Evolutionary conservation across 2,888 invertebrate species (phyloP).

Genomic region (Tetranychus piercei): DNA sequence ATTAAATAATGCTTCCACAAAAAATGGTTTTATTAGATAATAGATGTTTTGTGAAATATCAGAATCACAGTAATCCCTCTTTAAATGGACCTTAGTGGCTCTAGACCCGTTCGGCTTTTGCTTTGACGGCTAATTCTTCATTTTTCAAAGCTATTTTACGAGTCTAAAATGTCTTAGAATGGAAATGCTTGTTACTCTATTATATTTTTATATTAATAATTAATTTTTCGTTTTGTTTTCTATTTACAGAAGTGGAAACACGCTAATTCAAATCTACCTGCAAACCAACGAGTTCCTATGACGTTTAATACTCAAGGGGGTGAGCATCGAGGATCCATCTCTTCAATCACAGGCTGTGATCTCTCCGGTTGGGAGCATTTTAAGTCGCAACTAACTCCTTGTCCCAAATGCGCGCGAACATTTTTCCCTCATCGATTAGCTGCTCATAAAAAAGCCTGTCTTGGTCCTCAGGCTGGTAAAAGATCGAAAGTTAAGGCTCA

Average conservation of each 20-base stretch:
- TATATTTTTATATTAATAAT: no score
- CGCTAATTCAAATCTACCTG: conserved; percentile 42
- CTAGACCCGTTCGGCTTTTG: no score
- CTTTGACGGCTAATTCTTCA: no score
- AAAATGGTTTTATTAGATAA: no score
- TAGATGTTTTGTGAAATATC: no score
- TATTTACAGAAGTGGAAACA: conserved; percentile 36
- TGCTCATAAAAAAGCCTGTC: conserved; percentile 44
- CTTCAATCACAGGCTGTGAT: conserved; percentile 13
- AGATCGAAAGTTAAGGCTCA: background rate
- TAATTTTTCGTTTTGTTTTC: background rate
- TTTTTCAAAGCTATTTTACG: no score
- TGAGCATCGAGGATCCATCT: background rate
- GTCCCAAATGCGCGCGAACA: conserved; percentile 47
- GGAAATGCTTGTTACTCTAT: no score
- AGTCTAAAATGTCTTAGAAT: no score
- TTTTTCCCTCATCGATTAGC: conserved; percentile 48
- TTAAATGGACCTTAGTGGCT: no score
- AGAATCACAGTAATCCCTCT: no score
- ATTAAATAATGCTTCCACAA: no score
- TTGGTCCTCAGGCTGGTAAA: conserved; percentile 13
- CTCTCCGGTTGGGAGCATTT: conserved; percentile 41
- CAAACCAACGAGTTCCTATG: conserved; percentile 33
- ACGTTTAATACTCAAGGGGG: conserved; percentile 14
- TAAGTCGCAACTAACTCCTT: conserved; percentile 42